Percentiles rank a stretch among this genome's conserved stretches.
Evolutionary conservation across 2,113 vertebrate genomes (phyloP).

Genomic region (Cygnus buccinator): DNA sequence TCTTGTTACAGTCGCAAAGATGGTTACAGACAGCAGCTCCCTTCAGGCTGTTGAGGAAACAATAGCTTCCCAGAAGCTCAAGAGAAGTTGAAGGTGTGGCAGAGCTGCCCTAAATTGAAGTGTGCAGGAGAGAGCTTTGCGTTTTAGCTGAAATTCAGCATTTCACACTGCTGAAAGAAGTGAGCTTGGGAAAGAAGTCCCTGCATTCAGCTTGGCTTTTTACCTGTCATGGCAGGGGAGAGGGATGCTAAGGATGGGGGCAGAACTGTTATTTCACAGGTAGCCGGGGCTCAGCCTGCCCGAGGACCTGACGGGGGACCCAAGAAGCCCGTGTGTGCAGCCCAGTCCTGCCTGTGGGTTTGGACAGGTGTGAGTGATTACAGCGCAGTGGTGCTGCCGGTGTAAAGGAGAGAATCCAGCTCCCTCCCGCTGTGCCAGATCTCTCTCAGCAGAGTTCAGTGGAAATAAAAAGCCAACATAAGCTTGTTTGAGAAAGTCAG

Average conservation of each 20-base stretch:
- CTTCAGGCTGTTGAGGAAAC: slow-evolving; percentile 29
- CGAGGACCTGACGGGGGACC: background rate
- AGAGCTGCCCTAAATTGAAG: background rate
- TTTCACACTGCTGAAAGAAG: background rate
- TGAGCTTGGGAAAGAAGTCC: background rate
- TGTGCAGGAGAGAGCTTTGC: background rate
- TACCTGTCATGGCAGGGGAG: background rate
- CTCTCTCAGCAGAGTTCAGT: background rate
- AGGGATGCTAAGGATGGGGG: background rate
- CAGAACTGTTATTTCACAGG: background rate
- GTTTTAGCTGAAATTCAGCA: background rate
- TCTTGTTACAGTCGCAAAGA: background rate
- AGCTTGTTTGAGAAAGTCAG: slow-evolving; percentile 1
- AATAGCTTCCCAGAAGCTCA: slow-evolving; percentile 9
- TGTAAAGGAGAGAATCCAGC: slow-evolving; percentile 40
- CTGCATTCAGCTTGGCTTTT: background rate
- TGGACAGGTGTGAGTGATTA: slow-evolving; percentile 20
- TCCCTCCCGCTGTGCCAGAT: background rate
- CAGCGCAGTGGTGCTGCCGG: slow-evolving; percentile 17
- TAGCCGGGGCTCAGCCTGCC: background rate
- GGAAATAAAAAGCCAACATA: slow-evolving; percentile 33
- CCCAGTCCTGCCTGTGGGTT: background rate
- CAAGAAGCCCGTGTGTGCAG: background rate
- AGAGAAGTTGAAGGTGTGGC: background rate
- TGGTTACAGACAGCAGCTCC: background rate